These are phyloP conservation scores for Aldabrachelys gigantea DNA, from an alignment of 2,113 vertebrate species.

Conservation along the genomic window DNA sequence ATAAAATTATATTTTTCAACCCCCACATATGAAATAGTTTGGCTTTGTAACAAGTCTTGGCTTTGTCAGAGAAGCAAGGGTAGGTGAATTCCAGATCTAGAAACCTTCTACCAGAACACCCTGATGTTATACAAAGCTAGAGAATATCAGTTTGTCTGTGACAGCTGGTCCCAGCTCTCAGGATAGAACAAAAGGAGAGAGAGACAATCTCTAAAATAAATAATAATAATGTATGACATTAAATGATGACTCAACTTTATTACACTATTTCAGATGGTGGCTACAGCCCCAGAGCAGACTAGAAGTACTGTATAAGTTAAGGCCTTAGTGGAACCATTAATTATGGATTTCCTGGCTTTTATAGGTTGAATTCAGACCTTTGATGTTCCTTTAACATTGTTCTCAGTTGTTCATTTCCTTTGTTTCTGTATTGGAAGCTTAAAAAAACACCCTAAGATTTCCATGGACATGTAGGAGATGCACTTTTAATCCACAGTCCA, in stretches of 20 bases:
- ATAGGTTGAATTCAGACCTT: constrained; percentile 59
- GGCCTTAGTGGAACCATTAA: constrained; percentile 69
- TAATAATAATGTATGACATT: constrained; percentile 59
- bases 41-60: constrained; percentile 46
- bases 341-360: constrained; percentile 73
- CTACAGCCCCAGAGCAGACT: constrained; percentile 51
- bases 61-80: constrained; percentile 35
- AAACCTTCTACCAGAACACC: constrained; percentile 40
- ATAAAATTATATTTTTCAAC: constrained; percentile 3
- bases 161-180: constrained; percentile 57
- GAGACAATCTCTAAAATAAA: constrained; percentile 53
- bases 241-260: constrained; percentile 66
- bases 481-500: constrained; percentile 30
- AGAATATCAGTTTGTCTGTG: constrained; percentile 1
- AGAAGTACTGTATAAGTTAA: constrained; percentile 20
- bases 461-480: constrained; percentile 51
- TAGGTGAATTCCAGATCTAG: constrained; percentile 10
- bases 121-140: constrained; percentile 34
- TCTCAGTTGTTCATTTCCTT: constrained; percentile 71
- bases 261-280: constrained; percentile 24
- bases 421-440: constrained; percentile 73
- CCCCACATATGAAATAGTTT: constrained; percentile 3
- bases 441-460: constrained; percentile 68
- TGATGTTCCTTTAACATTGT: constrained; percentile 70
- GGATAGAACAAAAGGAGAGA: constrained; percentile 44